Evolutionary conservation across 2,888 invertebrate genomes (phyloP).

Genomic region (Pheosia gnoma): DNA sequence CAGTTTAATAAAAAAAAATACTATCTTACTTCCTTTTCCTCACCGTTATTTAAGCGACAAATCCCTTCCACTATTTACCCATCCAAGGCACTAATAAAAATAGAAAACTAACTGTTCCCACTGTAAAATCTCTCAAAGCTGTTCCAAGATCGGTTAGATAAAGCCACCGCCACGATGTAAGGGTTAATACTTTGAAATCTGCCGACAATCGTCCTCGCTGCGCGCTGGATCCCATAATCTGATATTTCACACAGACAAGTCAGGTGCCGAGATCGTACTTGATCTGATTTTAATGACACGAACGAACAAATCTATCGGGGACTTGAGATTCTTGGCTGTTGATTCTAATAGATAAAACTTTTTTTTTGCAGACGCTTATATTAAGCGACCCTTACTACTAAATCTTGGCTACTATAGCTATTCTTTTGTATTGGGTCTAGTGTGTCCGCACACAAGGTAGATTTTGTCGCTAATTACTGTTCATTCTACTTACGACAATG

Average conservation of each 20-base stretch:
- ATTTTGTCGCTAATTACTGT: no score
- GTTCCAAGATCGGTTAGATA: conserved; percentile 29
- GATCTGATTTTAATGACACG: conserved; percentile 24
- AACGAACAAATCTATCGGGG: conserved; percentile 9
- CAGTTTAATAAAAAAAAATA: no score
- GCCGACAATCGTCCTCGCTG: conserved; percentile 56
- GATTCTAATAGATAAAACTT: neutral
- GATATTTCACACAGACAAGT: conserved; percentile 49
- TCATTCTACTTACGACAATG: no score
- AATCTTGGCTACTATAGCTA: no score
- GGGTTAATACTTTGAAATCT: conserved; percentile 65
- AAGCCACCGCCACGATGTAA: conserved; percentile 53
- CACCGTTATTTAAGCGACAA: neutral
- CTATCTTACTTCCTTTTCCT: no score
- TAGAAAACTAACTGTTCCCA: conserved; percentile 1
- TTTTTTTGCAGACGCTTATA: no score
- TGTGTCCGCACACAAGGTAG: no score
- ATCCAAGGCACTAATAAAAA: neutral
- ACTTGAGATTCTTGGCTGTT: neutral
- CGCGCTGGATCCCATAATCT: conserved; percentile 46
- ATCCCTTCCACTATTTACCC: conserved; percentile 1
- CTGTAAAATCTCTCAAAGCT: conserved; percentile 31
- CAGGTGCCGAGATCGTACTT: conserved; percentile 34
- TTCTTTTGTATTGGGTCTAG: no score
- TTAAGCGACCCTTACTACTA: no score